These are phyloP conservation scores for Steinernema scapterisci DNA, from an alignment of 2,888 invertebrate genomes.

Conservation along the genomic window DNA sequence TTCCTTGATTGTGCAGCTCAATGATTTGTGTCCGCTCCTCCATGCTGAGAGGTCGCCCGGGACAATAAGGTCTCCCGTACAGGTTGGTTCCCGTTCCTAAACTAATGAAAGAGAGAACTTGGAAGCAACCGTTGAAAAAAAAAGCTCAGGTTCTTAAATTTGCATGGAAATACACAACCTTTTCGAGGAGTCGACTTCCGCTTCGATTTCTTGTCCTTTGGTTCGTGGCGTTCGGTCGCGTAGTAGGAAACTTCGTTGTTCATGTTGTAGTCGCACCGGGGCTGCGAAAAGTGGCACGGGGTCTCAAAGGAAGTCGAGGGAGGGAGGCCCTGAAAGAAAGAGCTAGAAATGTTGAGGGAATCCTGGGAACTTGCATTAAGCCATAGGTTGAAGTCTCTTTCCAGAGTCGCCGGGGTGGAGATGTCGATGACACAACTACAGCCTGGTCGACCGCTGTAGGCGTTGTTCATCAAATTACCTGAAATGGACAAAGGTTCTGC, in stretches of 20 bases:
- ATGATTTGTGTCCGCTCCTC: constrained; percentile 60
- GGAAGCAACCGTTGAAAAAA: not conserved
- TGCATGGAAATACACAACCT: constrained; percentile 25
- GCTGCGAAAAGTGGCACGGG: constrained; percentile 7
- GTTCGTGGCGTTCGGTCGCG: not conserved
- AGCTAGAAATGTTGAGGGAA: not conserved
- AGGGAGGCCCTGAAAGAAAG: not conserved
- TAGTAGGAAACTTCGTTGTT: constrained; percentile 22
- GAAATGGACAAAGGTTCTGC: not conserved
- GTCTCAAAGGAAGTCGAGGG: constrained; percentile 1
- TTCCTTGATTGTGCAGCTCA: constrained; percentile 58
- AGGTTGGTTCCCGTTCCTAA: constrained; percentile 62
- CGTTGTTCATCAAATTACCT: constrained; percentile 18
- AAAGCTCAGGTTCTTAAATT: no score
- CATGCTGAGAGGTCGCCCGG: constrained; percentile 65
- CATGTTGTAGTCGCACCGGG: constrained; percentile 14
- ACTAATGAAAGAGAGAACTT: no score
- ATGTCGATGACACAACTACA: constrained; percentile 58
- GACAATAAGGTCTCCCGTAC: constrained; percentile 65
- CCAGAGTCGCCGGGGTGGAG: constrained; percentile 57
- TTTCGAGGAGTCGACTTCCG: constrained; percentile 9
- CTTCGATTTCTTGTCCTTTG: constrained; percentile 15
- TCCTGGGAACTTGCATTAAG: constrained; percentile 54
- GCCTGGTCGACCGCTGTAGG: constrained; percentile 14
- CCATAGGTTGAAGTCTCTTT: constrained; percentile 64